phyloP scores from a whole-genome alignment of 2,113 vertebrate species.

The Ptyas mucosa region DNA sequence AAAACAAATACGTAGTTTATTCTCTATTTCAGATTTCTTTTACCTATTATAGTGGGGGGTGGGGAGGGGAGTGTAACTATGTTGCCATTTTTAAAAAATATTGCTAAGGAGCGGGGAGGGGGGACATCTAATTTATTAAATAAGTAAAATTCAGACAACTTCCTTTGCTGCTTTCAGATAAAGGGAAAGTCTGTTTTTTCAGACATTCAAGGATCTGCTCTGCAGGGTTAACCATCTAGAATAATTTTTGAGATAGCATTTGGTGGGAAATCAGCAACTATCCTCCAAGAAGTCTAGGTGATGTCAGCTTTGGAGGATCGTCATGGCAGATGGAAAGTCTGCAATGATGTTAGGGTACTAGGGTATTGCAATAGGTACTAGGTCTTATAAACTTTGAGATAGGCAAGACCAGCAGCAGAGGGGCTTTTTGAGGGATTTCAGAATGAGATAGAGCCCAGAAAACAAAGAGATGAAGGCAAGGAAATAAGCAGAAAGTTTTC shows the following conservation, averaged over 20 bases:
- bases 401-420: not conserved
- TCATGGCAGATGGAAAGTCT: not conserved
- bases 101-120: not conserved
- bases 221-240: not conserved
- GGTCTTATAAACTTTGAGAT: not conserved
- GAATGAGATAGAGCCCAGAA: not conserved
- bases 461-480: not conserved
- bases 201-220: not conserved
- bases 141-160: not conserved
- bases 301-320: not conserved
- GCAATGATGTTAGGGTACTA: too few species aligned
- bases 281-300: not conserved
- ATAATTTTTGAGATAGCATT: not conserved
- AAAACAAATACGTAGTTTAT: slow-evolving; percentile 20
- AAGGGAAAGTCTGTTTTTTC: not conserved
- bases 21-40: accelerated
- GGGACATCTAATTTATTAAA: not conserved
- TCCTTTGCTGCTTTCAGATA: not conserved
- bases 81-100: not conserved
- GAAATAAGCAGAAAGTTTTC: not conserved
- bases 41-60: accelerated
- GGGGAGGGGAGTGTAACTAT: not conserved
- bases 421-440: not conserved
- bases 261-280: not conserved
- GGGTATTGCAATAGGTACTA: not conserved